Percentiles rank a stretch among this genome's conserved stretches.
Conservation (phyloP, 2,888 invertebrate genomes). For the Oligia latruncula region DNA sequence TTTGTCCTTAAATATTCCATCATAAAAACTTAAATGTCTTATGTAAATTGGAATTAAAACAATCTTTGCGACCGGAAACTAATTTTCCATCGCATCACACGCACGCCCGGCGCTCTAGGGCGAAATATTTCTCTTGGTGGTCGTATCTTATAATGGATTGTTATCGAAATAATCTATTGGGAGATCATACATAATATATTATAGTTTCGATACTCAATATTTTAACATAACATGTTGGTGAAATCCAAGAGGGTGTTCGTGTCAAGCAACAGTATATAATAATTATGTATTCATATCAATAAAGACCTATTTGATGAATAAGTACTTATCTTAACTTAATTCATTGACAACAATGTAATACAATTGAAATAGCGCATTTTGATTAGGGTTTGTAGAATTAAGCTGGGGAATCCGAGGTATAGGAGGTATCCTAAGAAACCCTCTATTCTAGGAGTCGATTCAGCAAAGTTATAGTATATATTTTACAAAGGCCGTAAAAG, state of each 20-base stretch:
- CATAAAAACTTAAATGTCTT: background rate
- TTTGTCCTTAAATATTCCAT: background rate
- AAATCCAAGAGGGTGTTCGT: too few species aligned
- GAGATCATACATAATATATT: background rate
- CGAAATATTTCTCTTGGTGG: conserved; percentile 16
- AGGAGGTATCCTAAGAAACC: background rate
- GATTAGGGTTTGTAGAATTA: background rate
- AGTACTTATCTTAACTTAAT: background rate
- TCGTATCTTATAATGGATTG: conserved; percentile 20
- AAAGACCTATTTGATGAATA: background rate
- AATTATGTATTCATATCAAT: background rate
- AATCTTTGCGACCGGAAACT: conserved; percentile 30
- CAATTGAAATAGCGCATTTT: background rate
- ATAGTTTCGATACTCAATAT: background rate
- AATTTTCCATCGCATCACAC: conserved; percentile 26
- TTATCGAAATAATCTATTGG: conserved; percentile 9
- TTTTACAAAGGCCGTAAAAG: background rate
- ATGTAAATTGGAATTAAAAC: conserved; percentile 15
- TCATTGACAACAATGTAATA: background rate
- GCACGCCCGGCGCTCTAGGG: conserved; percentile 40
- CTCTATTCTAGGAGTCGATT: background rate
- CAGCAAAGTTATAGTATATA: background rate
- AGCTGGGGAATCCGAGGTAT: background rate
- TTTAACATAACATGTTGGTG: background rate
- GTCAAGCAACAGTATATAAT: background rate